Base-by-base conservation (phyloP, 2,888 invertebrate genomes). In the Andrena camellia region DNA sequence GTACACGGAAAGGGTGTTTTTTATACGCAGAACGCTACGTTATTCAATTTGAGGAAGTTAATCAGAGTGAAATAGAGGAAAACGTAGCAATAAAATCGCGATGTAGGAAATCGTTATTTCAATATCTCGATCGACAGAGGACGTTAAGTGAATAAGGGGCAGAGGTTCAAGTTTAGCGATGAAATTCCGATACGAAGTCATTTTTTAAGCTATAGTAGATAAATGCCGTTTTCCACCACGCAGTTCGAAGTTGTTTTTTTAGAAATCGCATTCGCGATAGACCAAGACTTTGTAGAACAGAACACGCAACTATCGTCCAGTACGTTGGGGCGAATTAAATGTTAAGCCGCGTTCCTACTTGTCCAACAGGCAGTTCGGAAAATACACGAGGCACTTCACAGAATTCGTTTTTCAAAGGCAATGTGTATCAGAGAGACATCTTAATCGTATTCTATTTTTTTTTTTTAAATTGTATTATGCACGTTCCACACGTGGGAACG, bases 291-390 rank as follows among this genome's bases (percentile, higher is more conserved):
- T 20, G 52, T 52, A 20, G n/a, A n/a, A 52, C 26, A 57, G 10
- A 57, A 1, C 8, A 13, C 13, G 23, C 57, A 8, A 23, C 23
- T 57, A 54, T 42, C 42, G 42, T 42, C 54, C 23, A 10, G 10
- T 13, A 57, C 23, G 57, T 23, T 42, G 42, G 23, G 23, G 57
- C 23, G 57, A 26, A 5, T 57, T 10, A 23, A 57, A 10, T 4
- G 23, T 57, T 23, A 57, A 57, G 57, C 57, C 57, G 23, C 57
- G 57, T 57, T 57, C 57, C 57, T 13, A 23, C 57, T 23, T 57
- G 57, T 57, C 42, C 17, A 42, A 17, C 13, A 42, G 13, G 13
- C 42, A 42, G 17, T 42, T 42, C 42, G 26, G 10, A 57, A 57
- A 57, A 26, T 13, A 57, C 10, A 57, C 17, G 2, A 57, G 23